Conservation (phyloP, 2,888 invertebrate genomes). For the Mythimna lalbum region DNA sequence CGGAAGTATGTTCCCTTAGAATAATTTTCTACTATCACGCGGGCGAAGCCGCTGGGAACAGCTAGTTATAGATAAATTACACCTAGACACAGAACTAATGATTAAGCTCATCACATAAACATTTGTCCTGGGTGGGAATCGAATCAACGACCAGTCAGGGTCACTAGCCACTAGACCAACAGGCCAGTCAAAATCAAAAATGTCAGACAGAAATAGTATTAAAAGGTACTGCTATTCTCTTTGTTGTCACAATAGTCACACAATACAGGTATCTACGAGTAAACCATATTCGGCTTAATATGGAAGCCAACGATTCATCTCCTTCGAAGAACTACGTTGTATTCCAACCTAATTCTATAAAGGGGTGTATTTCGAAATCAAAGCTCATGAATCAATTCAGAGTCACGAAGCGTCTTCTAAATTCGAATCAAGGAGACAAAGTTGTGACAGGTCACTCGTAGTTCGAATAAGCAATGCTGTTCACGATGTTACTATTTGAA, state of each 20-base stretch:
- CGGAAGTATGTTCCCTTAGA: no score
- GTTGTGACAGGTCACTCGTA: constrained; percentile 23
- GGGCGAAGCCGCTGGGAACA: no score
- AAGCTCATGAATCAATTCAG: constrained; percentile 34
- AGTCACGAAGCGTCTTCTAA: constrained; percentile 16
- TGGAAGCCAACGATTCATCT: neutral
- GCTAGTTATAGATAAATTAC: no score
- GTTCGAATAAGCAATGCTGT: constrained; percentile 29
- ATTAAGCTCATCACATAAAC: no score
- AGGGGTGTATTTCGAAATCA: constrained; percentile 24
- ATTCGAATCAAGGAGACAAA: constrained; percentile 26
- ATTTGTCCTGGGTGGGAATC: no score
- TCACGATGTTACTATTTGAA: constrained; percentile 3
- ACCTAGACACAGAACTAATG: no score
- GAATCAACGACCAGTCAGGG: no score
- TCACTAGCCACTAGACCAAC: no score
- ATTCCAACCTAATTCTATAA: constrained; percentile 1
- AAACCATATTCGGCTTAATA: neutral
- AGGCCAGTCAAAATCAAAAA: no score
- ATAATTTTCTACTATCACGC: no score
- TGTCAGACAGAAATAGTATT: neutral
- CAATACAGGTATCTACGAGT: neutral
- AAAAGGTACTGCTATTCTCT: neutral
- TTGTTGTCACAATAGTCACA: neutral
- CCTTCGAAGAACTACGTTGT: neutral